Percentiles rank a stretch among this genome's conserved stretches.
Evolutionary conservation across 2,888 invertebrate species (phyloP).

Genomic region (Parnassius glacialis): DNA sequence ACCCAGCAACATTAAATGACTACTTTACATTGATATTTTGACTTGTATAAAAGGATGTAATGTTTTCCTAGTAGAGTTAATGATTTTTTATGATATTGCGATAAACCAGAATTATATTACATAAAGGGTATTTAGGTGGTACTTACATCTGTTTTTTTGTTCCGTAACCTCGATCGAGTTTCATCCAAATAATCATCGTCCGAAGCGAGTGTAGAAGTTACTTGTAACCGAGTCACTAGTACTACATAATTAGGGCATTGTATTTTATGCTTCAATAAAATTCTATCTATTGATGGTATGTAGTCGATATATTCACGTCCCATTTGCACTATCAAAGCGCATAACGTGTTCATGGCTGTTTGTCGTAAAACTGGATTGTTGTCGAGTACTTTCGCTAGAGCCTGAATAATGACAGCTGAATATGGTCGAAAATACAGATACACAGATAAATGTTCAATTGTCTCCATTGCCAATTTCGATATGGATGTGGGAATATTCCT

Average conservation of each 20-base stretch:
- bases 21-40: no score
- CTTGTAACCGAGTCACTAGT: slow-evolving; percentile 86
- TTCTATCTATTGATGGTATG: slow-evolving; percentile 93
- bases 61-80: no score
- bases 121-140: slow-evolving; percentile 4
- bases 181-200: slow-evolving; percentile 87
- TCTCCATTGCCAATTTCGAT: slow-evolving; percentile 88
- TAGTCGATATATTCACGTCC: slow-evolving; percentile 96
- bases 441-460: slow-evolving; percentile 93
- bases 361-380: slow-evolving; percentile 87
- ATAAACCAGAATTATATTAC: neutral
- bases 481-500: slow-evolving; percentile 90
- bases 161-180: slow-evolving; percentile 83
- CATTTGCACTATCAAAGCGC: slow-evolving; percentile 92
- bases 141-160: slow-evolving; percentile 86
- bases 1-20: no score
- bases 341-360: slow-evolving; percentile 94
- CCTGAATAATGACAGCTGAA: slow-evolving; percentile 95
- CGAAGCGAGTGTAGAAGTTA: slow-evolving; percentile 87
- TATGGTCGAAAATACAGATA: slow-evolving; percentile 95
- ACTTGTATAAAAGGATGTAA: no score
- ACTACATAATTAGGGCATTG: slow-evolving; percentile 89
- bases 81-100: no score
- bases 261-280: slow-evolving; percentile 90
- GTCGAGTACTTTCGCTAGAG: slow-evolving; percentile 92